Conservation (phyloP, 1,140 invertebrate species). For the Caenorhabditis brenneri region DNA sequence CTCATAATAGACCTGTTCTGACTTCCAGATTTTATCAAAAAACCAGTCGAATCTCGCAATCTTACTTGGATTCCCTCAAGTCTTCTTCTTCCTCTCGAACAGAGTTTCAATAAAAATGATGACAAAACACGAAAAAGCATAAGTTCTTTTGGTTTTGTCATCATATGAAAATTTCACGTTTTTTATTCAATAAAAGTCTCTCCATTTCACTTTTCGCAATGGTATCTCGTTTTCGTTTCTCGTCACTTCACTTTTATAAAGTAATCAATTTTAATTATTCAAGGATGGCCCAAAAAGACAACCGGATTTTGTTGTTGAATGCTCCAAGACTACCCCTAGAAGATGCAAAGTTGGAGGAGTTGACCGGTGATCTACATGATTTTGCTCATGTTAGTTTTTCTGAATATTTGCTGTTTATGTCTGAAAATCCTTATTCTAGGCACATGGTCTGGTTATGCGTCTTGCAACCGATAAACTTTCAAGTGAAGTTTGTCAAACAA, state of each 20-base stretch:
- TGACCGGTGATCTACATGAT: slow-evolving; percentile 66
- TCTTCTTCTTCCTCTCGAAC: neutral
- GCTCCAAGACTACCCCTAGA: slow-evolving; percentile 48
- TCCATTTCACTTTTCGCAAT: neutral
- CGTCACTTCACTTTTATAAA: neutral
- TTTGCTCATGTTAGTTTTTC: slow-evolving; percentile 62
- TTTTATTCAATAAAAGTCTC: neutral
- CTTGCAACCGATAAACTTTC: slow-evolving; percentile 63
- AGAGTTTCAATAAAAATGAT: neutral
- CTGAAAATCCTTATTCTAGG: too few relatives aligned
- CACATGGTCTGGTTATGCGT: slow-evolving; percentile 65
- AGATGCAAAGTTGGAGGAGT: slow-evolving; percentile 34
- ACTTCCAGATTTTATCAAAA: neutral
- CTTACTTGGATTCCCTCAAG: neutral
- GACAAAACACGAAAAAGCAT: slow-evolving; percentile 10
- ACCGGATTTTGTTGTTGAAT: slow-evolving; percentile 34
- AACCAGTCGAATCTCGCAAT: neutral
- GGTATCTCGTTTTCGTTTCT: neutral
- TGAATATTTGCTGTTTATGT: slow-evolving; percentile 36
- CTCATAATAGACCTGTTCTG: neutral
- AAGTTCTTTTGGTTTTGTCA: neutral
- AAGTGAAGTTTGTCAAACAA: slow-evolving; percentile 64
- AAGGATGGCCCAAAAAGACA: slow-evolving; percentile 25
- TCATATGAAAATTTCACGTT: neutral
- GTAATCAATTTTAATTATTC: neutral